Conservation (phyloP, 2,797 vertebrate genomes). For the Ara ararauna region DNA sequence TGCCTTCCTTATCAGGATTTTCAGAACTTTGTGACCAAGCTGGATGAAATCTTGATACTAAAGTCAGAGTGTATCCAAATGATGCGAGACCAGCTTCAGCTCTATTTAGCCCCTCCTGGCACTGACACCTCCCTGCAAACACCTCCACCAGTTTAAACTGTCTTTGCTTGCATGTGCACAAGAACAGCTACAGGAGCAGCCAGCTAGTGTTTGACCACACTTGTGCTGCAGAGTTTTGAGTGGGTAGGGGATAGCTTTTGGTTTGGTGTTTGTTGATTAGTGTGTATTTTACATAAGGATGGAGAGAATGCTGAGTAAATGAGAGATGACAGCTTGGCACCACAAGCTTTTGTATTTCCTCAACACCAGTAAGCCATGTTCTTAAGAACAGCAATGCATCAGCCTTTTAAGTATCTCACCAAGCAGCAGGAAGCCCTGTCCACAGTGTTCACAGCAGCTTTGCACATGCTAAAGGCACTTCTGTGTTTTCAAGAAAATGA, state of each 20-base stretch:
- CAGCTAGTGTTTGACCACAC: neutral
- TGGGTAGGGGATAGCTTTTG: constrained; percentile 9
- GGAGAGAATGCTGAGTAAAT: constrained; percentile 10
- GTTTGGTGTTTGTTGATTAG: neutral
- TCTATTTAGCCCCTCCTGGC: constrained; percentile 67
- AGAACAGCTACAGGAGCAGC: neutral
- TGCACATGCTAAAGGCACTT: neutral
- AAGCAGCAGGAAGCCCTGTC: neutral
- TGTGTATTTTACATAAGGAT: neutral
- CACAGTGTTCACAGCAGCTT: neutral
- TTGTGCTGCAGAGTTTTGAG: neutral
- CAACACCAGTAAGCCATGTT: neutral
- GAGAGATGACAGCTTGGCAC: neutral
- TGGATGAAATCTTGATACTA: constrained; percentile 85
- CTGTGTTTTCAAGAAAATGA: neutral
- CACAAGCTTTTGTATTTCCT: neutral
- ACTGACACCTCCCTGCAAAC: neutral
- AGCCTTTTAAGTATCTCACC: neutral
- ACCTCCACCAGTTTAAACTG: constrained; percentile 41
- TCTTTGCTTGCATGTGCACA: neutral
- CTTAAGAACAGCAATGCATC: neutral
- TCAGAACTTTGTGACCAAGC: constrained; percentile 80
- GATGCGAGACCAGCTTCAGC: constrained; percentile 82
- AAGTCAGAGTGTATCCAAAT: constrained; percentile 83
- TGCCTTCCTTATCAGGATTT: constrained; percentile 80